Evolutionary conservation across 2,797 vertebrate species (phyloP).

Genomic region (Euthynnus affinis): DNA sequence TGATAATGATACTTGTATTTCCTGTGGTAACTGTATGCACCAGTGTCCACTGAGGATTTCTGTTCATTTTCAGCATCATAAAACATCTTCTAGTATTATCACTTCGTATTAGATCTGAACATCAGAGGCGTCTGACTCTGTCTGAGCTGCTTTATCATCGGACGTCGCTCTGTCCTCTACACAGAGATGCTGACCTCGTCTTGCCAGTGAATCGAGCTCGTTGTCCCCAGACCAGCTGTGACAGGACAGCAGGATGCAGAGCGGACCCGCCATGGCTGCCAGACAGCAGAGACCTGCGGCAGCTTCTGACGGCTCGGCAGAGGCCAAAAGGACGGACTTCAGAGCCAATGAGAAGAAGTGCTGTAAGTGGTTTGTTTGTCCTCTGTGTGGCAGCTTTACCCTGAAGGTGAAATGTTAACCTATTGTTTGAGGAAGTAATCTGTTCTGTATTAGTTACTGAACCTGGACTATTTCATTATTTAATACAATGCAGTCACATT

Average conservation of each 20-base stretch:
- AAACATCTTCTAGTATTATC: not conserved
- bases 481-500: not conserved
- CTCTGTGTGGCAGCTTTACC: not conserved
- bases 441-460: constrained; percentile 5
- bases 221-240: constrained; percentile 6
- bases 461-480: not conserved
- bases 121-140: not conserved
- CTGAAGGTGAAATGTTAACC: constrained; percentile 16
- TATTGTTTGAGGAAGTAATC: constrained; percentile 2
- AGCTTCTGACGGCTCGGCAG: constrained; percentile 42
- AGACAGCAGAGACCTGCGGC: constrained; percentile 49
- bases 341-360: constrained; percentile 81
- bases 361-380: constrained; percentile 75
- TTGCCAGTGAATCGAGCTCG: constrained; percentile 25
- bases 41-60: not conserved
- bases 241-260: constrained; percentile 31
- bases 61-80: not conserved
- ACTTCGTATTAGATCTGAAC: not conserved
- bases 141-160: constrained; percentile 17
- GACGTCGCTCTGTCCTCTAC: constrained; percentile 1
- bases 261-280: constrained; percentile 65
- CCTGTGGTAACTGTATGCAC: not conserved
- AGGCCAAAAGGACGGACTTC: constrained; percentile 65
- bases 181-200: constrained; percentile 57
- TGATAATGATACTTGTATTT: not conserved